Conservation (phyloP, 2,888 invertebrate species). For the Eudasyphora cyanicolor region DNA sequence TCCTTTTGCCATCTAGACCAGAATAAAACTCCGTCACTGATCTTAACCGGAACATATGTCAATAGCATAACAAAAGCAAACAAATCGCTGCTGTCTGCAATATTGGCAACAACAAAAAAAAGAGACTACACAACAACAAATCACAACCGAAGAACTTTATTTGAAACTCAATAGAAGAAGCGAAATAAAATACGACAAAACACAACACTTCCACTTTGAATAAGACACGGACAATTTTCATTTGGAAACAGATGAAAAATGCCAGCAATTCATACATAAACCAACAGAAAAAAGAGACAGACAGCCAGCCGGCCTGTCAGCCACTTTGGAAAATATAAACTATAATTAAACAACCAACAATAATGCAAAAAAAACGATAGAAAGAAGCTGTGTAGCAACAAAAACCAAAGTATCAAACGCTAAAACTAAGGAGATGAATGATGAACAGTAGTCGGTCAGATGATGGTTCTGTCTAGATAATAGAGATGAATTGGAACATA, state of each 20-base stretch:
- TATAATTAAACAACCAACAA: slow-evolving; percentile 54
- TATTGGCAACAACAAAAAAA: slow-evolving; percentile 27
- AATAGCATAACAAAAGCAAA: slow-evolving; percentile 30
- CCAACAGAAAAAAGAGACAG: slow-evolving; percentile 21
- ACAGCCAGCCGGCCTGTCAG: background rate
- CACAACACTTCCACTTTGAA: slow-evolving; percentile 8
- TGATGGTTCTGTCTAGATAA: no score
- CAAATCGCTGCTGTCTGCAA: slow-evolving; percentile 46
- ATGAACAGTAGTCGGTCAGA: background rate
- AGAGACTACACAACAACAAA: slow-evolving; percentile 39
- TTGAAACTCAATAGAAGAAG: no score
- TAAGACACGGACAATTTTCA: slow-evolving; percentile 16
- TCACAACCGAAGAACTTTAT: slow-evolving; percentile 26
- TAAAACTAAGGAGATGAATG: background rate
- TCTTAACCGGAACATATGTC: slow-evolving; percentile 54
- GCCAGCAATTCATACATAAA: slow-evolving; percentile 49
- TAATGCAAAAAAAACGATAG: slow-evolving; percentile 40
- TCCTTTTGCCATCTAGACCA: slow-evolving; percentile 21
- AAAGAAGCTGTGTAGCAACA: slow-evolving; percentile 17
- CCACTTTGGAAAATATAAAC: slow-evolving; percentile 9
- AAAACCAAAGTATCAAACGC: slow-evolving; percentile 43
- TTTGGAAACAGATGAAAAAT: slow-evolving; percentile 18
- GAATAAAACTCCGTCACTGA: slow-evolving; percentile 15
- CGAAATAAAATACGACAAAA: background rate
- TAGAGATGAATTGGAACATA: no score